Percentiles rank a stretch among this genome's conserved stretches.
These are phyloP conservation scores for Aphelenchoides fujianensis DNA, from an alignment of 1,140 invertebrate genomes.

Conservation along the genomic window DNA sequence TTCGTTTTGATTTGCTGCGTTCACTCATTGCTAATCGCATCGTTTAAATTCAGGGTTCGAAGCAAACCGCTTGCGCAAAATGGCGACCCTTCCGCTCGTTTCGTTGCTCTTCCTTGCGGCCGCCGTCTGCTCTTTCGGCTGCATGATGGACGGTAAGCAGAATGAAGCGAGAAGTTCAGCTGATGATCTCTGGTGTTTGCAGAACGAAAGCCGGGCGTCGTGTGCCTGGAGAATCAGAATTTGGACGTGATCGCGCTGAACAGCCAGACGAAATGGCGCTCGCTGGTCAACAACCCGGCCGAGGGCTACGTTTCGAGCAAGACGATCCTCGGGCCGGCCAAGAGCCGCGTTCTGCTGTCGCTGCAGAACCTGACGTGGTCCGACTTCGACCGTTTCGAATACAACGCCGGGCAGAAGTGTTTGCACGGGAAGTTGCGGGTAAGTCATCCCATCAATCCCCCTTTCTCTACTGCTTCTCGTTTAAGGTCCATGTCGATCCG, in stretches of 20 bases:
- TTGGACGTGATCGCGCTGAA: not conserved
- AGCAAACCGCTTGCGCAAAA: too few relatives aligned
- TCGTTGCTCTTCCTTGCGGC: too few relatives aligned
- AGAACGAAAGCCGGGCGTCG: not conserved
- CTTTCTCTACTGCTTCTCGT: not conserved
- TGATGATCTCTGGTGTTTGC: too few relatives aligned
- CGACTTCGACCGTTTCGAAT: not conserved
- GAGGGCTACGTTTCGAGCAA: not conserved
- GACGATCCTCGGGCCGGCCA: not conserved
- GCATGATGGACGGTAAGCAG: not conserved
- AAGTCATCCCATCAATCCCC: not conserved
- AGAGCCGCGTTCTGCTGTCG: not conserved
- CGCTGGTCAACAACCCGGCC: not conserved
- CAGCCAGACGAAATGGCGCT: not conserved
- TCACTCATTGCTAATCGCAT: too few relatives aligned
- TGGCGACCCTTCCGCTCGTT: too few relatives aligned
- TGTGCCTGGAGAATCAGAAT: not conserved
- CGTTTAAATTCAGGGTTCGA: too few relatives aligned
- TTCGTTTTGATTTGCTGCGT: too few relatives aligned
- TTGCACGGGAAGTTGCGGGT: not conserved
- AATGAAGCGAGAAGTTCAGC: not conserved
- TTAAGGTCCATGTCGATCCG: not conserved
- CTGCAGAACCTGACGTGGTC: not conserved
- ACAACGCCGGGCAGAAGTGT: not conserved
- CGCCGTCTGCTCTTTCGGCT: too few relatives aligned